These are phyloP conservation scores for Scelioninae gen. 1 DNA, from an alignment of 2,888 invertebrate species.

Conservation along the genomic window DNA sequence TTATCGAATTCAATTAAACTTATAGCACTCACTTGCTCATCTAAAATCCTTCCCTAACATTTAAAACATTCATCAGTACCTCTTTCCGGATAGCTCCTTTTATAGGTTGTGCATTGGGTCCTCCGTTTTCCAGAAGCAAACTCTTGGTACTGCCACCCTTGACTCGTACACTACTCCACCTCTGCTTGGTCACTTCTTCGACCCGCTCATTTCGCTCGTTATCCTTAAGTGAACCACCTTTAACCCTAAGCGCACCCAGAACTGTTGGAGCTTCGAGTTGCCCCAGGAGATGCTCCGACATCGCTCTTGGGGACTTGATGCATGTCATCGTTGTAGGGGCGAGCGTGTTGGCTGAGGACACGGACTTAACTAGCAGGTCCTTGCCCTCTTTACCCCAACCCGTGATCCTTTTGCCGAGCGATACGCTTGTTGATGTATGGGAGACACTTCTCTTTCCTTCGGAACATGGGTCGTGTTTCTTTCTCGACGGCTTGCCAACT, in stretches of 20 bases:
- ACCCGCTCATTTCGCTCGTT: conserved; percentile 78
- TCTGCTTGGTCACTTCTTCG: conserved; percentile 79
- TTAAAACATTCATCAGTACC: conserved; percentile 74
- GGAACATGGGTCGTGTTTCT: conserved; percentile 43
- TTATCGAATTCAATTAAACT: no score
- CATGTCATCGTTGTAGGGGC: conserved; percentile 81
- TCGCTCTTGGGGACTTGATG: conserved; percentile 82
- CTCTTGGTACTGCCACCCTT: conserved; percentile 83
- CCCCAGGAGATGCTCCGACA: conserved; percentile 83
- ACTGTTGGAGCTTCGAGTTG: conserved; percentile 78
- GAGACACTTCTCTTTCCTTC: conserved; percentile 66
- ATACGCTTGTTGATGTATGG: conserved; percentile 72
- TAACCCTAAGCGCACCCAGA: conserved; percentile 75
- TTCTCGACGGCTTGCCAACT: conserved; percentile 46
- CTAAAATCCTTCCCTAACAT: no score
- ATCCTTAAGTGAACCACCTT: conserved; percentile 79
- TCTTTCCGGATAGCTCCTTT: conserved; percentile 81
- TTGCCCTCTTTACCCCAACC: conserved; percentile 73
- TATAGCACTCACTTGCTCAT: no score
- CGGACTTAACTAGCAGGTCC: conserved; percentile 79
- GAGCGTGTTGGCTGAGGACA: conserved; percentile 80
- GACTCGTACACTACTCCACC: conserved; percentile 83
- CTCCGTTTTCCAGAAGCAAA: conserved; percentile 82
- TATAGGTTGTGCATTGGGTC: conserved; percentile 78
- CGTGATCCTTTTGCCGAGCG: conserved; percentile 68